These are phyloP conservation scores for Motacilla alba DNA, from an alignment of 2,113 vertebrate genomes.

Conservation along the genomic window DNA sequence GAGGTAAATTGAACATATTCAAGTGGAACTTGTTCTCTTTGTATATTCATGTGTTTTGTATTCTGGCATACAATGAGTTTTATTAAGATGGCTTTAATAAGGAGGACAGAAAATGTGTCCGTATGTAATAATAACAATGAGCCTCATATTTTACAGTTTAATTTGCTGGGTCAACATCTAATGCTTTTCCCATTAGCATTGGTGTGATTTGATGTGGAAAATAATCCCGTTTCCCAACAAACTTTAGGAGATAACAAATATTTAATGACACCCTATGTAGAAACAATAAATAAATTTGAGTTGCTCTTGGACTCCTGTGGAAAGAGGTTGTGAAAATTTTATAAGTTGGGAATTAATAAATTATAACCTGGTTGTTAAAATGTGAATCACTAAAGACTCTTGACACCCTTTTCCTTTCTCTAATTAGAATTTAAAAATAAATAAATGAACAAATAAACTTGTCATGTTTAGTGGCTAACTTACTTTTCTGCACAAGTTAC, in stretches of 20 bases:
- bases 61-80: conserved; percentile 37
- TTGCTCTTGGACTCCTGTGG: conserved; percentile 75
- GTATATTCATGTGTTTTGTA: conserved; percentile 26
- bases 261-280: conserved; percentile 81
- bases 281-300: conserved; percentile 84
- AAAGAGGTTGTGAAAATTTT: conserved; percentile 78
- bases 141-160: conserved; percentile 39
- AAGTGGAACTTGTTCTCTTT: not conserved
- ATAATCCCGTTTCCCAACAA: conserved; percentile 66
- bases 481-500: conserved; percentile 6
- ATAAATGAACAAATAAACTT: conserved; percentile 72
- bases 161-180: conserved; percentile 61
- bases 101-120: conserved; percentile 23
- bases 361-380: conserved; percentile 83
- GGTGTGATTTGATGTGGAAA: conserved; percentile 61
- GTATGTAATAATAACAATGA: conserved; percentile 29
- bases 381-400: conserved; percentile 77
- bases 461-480: conserved; percentile 47
- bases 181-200: conserved; percentile 60
- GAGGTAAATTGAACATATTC: conserved; percentile 23
- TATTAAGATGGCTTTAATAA: conserved; percentile 61
- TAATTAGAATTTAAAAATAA: conserved; percentile 80
- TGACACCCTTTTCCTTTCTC: conserved; percentile 74
- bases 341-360: conserved; percentile 83
- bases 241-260: conserved; percentile 81